These are phyloP conservation scores for Eclectus roratus DNA, from an alignment of 2,113 vertebrate genomes.

Conservation along the genomic window DNA sequence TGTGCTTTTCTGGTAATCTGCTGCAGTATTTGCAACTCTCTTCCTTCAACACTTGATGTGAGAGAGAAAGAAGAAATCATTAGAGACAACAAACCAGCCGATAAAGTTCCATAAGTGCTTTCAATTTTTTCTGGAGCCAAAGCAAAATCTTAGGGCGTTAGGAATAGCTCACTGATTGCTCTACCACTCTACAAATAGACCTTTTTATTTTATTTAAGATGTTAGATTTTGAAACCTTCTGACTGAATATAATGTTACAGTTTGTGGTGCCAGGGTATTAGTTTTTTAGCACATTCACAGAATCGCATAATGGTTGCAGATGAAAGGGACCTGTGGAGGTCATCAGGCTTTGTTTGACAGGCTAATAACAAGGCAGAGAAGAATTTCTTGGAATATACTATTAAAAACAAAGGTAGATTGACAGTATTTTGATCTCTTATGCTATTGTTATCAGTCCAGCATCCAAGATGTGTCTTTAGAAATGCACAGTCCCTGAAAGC, in stretches of 20 bases:
- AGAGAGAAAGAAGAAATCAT: not conserved
- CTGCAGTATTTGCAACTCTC: not conserved
- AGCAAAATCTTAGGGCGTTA: not conserved
- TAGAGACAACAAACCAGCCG: not conserved
- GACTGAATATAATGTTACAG: not conserved
- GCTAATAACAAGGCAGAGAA: not conserved
- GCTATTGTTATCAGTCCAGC: not conserved
- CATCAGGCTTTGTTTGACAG: not conserved
- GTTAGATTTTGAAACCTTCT: not conserved
- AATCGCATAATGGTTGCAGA: not conserved
- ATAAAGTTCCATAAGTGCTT: not conserved
- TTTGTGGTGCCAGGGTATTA: not conserved
- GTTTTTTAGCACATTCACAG: not conserved
- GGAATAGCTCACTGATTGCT: not conserved
- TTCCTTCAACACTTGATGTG: not conserved
- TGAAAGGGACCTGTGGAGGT: not conserved
- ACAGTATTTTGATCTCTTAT: not conserved
- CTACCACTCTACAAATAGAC: not conserved
- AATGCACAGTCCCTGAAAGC: not conserved
- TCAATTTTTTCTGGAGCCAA: not conserved
- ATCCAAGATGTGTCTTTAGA: not conserved
- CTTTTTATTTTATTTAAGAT: not conserved
- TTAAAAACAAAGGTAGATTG: not conserved
- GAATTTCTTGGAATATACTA: not conserved
- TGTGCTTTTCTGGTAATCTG: not conserved